phyloP scores from a whole-genome alignment of 2,113 vertebrate species.

The Ranitomeya variabilis region DNA sequence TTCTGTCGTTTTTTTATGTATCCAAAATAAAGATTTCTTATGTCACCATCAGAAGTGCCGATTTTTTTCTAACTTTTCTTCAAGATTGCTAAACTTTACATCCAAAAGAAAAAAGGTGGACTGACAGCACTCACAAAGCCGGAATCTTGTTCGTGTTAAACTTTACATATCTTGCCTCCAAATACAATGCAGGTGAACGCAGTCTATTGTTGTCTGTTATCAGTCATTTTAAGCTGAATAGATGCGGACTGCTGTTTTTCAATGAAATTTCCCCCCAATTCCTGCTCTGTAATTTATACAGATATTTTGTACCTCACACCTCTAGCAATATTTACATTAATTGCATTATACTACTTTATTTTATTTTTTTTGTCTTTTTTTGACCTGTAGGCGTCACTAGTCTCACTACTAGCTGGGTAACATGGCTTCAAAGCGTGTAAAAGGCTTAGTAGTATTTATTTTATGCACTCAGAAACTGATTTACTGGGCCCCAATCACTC shows the following conservation, averaged over 20 bases:
- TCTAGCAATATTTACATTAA: not conserved
- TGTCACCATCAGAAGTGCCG: too few relatives aligned
- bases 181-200: not conserved
- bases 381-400: not conserved
- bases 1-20: too few relatives aligned
- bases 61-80: too few relatives aligned
- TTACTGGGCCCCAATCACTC: too few relatives aligned
- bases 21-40: too few relatives aligned
- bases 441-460: too few relatives aligned
- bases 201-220: slow-evolving; percentile 2
- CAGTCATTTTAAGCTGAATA: not conserved
- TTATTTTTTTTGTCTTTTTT: not conserved
- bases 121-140: too few relatives aligned
- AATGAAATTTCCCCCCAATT: not conserved
- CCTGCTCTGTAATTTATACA: not conserved
- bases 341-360: not conserved
- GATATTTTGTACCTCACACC: not conserved
- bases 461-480: too few relatives aligned
- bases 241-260: not conserved
- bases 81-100: too few relatives aligned
- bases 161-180: not conserved
- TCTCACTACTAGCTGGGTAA: not conserved
- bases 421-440: too few relatives aligned
- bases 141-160: not conserved
- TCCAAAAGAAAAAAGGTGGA: too few relatives aligned